Evolutionary conservation across 1,140 invertebrate species (phyloP), one percentile per base, ranked within the genome.

Genomic region (Drepana arcuata): DNA sequence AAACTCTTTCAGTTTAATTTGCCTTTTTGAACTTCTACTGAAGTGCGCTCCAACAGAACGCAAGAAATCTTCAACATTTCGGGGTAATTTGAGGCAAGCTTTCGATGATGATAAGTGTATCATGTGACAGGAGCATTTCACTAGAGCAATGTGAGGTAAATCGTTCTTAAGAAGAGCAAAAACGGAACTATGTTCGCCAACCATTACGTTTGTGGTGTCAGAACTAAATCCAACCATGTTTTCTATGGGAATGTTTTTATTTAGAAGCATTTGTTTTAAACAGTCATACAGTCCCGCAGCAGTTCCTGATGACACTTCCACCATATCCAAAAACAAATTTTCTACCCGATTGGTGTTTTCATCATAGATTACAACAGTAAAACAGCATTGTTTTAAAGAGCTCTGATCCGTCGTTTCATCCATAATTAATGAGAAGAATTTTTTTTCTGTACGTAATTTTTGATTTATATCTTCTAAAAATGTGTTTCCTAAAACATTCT

Each of bases 131-230:
- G 45, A 50, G 31, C 70, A 74, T 49, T 71, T 70, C 1, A 77
- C 34, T 14, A 45, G 49, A 9, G 54, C 41, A 31, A 70, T 59
- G 26, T 41, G 23, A n/a, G 55, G 51, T 15, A 50, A 25, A 25
- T 43, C 36, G 15, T 44, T 48, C 52, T 64, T 23, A 63, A 42
- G 5, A 16, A 39, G 28, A 24, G 43, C 41, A 41, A 57, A 64
- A 6, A 78, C 49, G 27, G 65, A 74, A 27, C 66, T 24, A 33
- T 61, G 41, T 52, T 55, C 38, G 2, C 67, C 67, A 13, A 65
- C 48, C 71, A 72, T 75, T 5, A 49, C 55, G 49, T 63, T 72
- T 2, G 58, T 61, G 2, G 65, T 70, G 38, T 74, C 72, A n/a
- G 56, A 55, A 21, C 48, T 47, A 42, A 73, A 71, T 13, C 58